Evolutionary conservation across 2,888 invertebrate genomes (phyloP), one percentile per base, ranked within the genome.

Genomic region (Papilio demoleus): DNA sequence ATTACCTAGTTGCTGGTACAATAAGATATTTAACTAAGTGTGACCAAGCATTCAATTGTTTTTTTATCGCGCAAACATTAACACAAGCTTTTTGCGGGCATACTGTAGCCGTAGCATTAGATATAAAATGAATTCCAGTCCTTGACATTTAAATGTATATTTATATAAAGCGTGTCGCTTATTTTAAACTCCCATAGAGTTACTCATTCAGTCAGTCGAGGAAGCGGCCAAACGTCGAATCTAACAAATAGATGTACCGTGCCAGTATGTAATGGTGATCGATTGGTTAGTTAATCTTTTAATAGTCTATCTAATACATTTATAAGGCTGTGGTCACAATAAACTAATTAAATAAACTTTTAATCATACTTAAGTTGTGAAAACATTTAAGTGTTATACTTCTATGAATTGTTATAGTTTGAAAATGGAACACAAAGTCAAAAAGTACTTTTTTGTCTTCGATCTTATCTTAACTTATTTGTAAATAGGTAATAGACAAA

Each of bases 221-320:
- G 64, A 63, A 68, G 68, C 58, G 42, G 45, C 42, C 40, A n/a
- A 9, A 17, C 45, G 17, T 64, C 64, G 63, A 63, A 68, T 62
- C 8, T 38, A 47, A 62, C 12, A 31, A 59, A 68, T 59, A 4
- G 45, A 68, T 68, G 64, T 64, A 40, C 58, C 59, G 64, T 40
- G 47, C 50, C 47, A 59, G 68, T 47, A 68, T 64, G 27, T 36
- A 40, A 64, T 47, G 34, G 36, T 34, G 53, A 68, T 68, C 56
- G 62, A 68, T 68, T 17, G 68, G 36, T 2, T 42, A 58, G 63
- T 63, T 68, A 63, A 68, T 58, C 63, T 68, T 27, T 68, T 47
- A 47, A 63, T 59, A 27, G 0, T 6, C 42, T 31, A 31, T 45
- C 42, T 31, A 31, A 42, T 40, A 45, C 19, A 42, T 19, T 24